phyloP scores from a whole-genome alignment of 2,113 vertebrate species.

The Oncorhynchus clarkii region DNA sequence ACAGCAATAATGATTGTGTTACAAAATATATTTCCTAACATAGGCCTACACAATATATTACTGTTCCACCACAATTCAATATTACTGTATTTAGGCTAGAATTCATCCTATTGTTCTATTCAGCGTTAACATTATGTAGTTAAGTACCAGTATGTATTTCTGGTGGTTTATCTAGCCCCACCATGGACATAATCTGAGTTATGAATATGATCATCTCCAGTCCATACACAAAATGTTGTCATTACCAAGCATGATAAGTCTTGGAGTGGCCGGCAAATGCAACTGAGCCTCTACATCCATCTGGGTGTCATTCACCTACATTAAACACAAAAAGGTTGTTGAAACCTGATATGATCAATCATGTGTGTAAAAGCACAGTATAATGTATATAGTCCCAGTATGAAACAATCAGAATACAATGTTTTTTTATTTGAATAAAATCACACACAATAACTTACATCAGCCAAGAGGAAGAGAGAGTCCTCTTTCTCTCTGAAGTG shows the following conservation, averaged over 20 bases:
- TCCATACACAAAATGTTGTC: neutral
- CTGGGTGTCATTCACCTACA: conserved; percentile 15
- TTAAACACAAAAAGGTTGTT: neutral
- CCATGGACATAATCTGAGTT: no score
- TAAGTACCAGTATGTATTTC: no score
- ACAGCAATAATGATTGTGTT: no score
- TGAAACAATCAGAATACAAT: neutral
- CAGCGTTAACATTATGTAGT: no score
- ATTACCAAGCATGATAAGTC: conserved; percentile 33
- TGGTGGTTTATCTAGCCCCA: no score
- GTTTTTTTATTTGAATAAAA: neutral
- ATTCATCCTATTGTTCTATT: no score
- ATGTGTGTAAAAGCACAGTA: neutral
- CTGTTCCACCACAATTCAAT: no score
- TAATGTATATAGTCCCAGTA: neutral
- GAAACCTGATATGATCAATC: neutral
- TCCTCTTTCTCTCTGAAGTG: conserved; percentile 27
- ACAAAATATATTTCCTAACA: no score
- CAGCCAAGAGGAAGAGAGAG: conserved; percentile 25
- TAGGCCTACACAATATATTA: no score
- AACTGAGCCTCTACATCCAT: conserved; percentile 15
- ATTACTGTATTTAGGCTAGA: no score
- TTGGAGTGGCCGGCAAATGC: conserved; percentile 14
- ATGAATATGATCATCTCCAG: no score
- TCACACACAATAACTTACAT: conserved; percentile 17